These are phyloP conservation scores for Trypoxylus dichotomus DNA, from an alignment of 1,140 invertebrate species.

Conservation along the genomic window DNA sequence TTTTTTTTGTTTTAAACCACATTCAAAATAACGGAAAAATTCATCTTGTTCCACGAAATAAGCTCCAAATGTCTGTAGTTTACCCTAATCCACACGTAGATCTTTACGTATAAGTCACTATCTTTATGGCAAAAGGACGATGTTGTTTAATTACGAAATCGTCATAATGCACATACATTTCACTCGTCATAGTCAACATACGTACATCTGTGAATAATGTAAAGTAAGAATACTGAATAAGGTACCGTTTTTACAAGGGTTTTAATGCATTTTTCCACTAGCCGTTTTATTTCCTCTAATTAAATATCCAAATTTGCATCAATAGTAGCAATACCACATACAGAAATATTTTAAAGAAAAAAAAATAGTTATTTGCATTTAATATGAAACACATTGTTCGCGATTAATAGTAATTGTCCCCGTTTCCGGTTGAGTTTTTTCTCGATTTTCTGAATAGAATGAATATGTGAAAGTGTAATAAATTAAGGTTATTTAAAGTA, in stretches of 20 bases:
- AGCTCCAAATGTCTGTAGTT: background rate
- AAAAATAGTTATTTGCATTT: background rate
- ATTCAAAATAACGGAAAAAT: background rate
- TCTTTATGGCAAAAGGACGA: background rate
- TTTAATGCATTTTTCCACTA: too few relatives aligned
- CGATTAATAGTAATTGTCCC: background rate
- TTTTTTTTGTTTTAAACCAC: background rate
- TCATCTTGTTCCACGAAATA: background rate
- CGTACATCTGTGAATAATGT: background rate
- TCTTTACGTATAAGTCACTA: background rate
- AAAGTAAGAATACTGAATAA: too few relatives aligned
- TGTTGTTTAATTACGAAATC: background rate
- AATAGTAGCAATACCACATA: background rate
- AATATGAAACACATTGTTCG: background rate
- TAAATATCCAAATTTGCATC: too few relatives aligned
- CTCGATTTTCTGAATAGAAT: background rate
- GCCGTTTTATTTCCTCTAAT: too few relatives aligned
- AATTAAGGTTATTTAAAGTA: background rate
- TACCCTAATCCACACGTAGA: background rate
- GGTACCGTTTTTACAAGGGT: too few relatives aligned
- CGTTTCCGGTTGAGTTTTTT: background rate
- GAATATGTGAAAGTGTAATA: conserved; percentile 7
- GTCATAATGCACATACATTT: background rate
- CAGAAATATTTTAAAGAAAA: too few relatives aligned
- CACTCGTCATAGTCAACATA: background rate